phyloP scores from a whole-genome alignment of 2,113 vertebrate genomes.

The Aegotheles bennettii region DNA sequence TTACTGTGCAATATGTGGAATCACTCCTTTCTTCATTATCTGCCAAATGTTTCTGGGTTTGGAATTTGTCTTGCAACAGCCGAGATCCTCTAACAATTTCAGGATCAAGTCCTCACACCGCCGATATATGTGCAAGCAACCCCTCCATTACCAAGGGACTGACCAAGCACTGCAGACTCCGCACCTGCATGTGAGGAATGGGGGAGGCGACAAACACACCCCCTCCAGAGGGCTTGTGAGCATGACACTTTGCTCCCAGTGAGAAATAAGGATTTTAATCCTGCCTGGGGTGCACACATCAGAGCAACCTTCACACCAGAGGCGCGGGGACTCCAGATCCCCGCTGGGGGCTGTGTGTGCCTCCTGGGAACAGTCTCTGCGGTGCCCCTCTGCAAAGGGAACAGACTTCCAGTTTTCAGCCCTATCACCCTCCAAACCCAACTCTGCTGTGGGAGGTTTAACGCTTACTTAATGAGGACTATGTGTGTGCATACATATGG shows the following conservation, averaged over 20 bases:
- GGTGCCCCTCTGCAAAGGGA: neutral
- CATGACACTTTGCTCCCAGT: neutral
- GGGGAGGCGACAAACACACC: fast-evolving
- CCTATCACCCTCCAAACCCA: neutral
- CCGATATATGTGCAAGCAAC: neutral
- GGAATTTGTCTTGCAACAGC: neutral
- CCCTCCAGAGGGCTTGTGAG: fast-evolving
- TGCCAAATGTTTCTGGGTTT: neutral
- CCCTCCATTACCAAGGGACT: neutral
- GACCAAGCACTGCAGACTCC: neutral
- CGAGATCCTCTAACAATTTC: neutral
- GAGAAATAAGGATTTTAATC: neutral
- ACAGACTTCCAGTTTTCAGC: neutral
- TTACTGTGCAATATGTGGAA: neutral
- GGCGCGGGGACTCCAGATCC: fast-evolving
- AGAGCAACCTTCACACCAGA: neutral
- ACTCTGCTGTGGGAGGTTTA: slow-evolving; percentile 27
- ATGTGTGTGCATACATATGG: slow-evolving; percentile 41
- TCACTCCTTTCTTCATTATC: neutral
- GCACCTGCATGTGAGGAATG: fast-evolving
- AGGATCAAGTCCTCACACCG: neutral
- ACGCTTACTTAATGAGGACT: slow-evolving; percentile 52
- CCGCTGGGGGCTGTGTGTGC: fast-evolving
- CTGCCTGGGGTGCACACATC: neutral
- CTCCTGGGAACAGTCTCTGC: neutral